A percentile compares a stretch with the other conserved stretches of the same genome.
These are phyloP conservation scores for Fissipunctia ypsillon DNA, from an alignment of 2,888 invertebrate species.

Conservation along the genomic window DNA sequence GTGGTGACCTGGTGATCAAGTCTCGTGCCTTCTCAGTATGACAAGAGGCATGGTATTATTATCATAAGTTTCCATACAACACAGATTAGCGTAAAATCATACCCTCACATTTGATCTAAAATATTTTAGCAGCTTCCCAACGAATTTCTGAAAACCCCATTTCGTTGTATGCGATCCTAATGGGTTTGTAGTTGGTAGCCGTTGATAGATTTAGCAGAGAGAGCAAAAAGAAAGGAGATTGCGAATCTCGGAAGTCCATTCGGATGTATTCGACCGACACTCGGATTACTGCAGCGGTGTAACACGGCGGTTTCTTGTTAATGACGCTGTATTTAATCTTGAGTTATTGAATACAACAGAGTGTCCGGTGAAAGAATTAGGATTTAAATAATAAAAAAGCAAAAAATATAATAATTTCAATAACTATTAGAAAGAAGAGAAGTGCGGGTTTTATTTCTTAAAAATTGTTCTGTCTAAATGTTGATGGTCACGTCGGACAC, in stretches of 20 bases:
- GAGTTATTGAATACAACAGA: not conserved
- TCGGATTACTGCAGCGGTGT: slow-evolving; percentile 71
- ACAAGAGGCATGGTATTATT: not conserved
- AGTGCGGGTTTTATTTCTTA: too few species aligned
- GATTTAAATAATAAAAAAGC: too few species aligned
- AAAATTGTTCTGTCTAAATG: too few species aligned
- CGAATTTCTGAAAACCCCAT: slow-evolving; percentile 21
- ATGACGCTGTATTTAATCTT: slow-evolving; percentile 22
- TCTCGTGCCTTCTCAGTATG: not conserved
- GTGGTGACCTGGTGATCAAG: not conserved
- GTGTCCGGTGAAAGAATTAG: too few species aligned
- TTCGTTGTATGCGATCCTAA: slow-evolving; percentile 53
- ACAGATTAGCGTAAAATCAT: not conserved
- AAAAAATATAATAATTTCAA: too few species aligned
- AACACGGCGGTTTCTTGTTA: slow-evolving; percentile 57
- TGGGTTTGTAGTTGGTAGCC: slow-evolving; percentile 68
- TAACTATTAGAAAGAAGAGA: too few species aligned
- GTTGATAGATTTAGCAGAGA: slow-evolving; percentile 71
- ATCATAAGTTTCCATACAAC: not conserved
- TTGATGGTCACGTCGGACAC: too few species aligned
- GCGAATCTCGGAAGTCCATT: slow-evolving; percentile 72
- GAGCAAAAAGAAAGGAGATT: slow-evolving; percentile 72
- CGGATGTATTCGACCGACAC: slow-evolving; percentile 71
- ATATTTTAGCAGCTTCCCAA: slow-evolving; percentile 16
- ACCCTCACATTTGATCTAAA: slow-evolving; percentile 7